Conservation (phyloP, 2,797 vertebrate genomes). For the Megalops cyprinoides region DNA sequence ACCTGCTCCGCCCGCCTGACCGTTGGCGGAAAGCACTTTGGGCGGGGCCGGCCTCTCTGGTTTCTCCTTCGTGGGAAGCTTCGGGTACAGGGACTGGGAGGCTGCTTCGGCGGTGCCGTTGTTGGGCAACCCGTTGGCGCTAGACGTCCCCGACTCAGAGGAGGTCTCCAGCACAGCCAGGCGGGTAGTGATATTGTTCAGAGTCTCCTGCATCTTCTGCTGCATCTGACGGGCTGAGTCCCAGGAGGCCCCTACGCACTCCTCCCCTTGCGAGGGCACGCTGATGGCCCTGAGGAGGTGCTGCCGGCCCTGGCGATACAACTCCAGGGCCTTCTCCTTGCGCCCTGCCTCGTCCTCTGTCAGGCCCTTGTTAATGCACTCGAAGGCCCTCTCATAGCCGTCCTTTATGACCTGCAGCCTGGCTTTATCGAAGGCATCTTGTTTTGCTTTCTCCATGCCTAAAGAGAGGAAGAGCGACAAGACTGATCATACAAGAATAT, state of each 20-base stretch:
- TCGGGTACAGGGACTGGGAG: conserved; percentile 74
- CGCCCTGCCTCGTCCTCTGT: conserved; percentile 85
- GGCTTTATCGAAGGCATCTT: conserved; percentile 77
- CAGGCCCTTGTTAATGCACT: conserved; percentile 87
- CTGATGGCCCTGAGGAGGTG: conserved; percentile 84
- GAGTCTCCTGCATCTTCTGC: conserved; percentile 90
- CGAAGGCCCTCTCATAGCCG: conserved; percentile 86
- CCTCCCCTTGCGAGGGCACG: conserved; percentile 74
- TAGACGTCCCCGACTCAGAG: conserved; percentile 19
- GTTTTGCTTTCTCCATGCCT: conserved; percentile 79
- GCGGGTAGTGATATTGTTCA: conserved; percentile 85
- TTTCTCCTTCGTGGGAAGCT: conserved; percentile 73
- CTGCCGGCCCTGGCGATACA: conserved; percentile 83
- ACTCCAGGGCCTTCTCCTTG: conserved; percentile 78
- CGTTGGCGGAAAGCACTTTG: conserved; percentile 37
- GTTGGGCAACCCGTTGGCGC: not conserved
- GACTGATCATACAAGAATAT: not conserved
- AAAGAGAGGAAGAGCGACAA: conserved; percentile 23
- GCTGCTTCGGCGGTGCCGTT: conserved; percentile 37
- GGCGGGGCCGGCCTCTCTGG: conserved; percentile 67
- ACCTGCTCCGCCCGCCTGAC: conserved; percentile 51
- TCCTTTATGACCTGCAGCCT: conserved; percentile 88
- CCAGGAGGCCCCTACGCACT: conserved; percentile 79
- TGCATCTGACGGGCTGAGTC: conserved; percentile 91
- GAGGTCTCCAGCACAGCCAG: conserved; percentile 78